Conservation (phyloP, 1,140 invertebrate species). For the Platorchestia sp. region DNA sequence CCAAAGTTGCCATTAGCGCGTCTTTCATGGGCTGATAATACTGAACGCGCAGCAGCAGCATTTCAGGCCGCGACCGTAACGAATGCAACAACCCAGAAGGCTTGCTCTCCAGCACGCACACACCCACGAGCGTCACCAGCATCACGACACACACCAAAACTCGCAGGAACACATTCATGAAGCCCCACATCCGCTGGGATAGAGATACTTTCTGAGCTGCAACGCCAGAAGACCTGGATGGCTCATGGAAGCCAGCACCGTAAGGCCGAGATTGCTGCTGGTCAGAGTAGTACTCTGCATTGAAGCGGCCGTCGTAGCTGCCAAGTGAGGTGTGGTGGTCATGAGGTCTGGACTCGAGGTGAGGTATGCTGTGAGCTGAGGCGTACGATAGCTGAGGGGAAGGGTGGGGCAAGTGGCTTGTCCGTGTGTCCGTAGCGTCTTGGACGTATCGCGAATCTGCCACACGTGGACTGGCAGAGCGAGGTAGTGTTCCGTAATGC, state of each 20-base stretch:
- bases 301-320: neutral
- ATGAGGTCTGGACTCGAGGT: neutral
- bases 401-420: neutral
- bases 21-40: conserved; percentile 47
- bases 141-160: conserved; percentile 27
- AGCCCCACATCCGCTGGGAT: neutral
- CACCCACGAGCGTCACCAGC: neutral
- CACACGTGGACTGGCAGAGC: neutral
- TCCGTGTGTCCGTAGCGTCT: neutral
- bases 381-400: conserved; percentile 32
- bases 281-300: neutral
- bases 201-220: neutral
- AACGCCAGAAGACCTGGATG: neutral
- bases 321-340: neutral
- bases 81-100: conserved; percentile 15
- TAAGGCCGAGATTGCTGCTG: neutral
- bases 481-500: neutral
- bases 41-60: conserved; percentile 13
- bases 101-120: conserved; percentile 45
- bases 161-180: conserved; percentile 21
- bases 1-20: neutral
- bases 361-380: conserved; percentile 21
- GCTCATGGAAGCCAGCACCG: neutral
- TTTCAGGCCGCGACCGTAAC: conserved; percentile 6
- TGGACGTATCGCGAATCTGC: neutral